phyloP scores from a whole-genome alignment of 2,888 invertebrate genomes.

The Masnerella sp. region DNA sequence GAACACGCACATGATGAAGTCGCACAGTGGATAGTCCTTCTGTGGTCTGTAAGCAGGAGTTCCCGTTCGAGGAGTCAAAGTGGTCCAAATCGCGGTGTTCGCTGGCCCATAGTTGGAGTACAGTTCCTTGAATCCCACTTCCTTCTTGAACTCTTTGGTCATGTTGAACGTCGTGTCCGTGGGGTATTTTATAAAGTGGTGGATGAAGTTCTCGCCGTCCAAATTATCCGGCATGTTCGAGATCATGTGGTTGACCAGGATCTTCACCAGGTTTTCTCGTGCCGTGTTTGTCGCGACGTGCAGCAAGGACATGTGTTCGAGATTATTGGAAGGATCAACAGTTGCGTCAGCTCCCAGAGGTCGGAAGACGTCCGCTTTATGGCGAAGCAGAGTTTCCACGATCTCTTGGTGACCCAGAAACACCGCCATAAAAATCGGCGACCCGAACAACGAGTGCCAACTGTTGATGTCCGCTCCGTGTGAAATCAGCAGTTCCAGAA shows the following conservation, averaged over 20 bases:
- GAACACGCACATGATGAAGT: conserved; percentile 29
- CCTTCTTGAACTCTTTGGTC: conserved; percentile 11
- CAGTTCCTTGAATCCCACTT: conserved; percentile 21
- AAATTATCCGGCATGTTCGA: not conserved
- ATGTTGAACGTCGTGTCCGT: not conserved
- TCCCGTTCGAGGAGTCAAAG: not conserved
- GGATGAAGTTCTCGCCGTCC: conserved; percentile 18
- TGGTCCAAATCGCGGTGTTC: not conserved
- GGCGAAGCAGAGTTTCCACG: not conserved
- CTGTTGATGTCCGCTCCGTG: conserved; percentile 30
- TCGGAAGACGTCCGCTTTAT: conserved; percentile 25
- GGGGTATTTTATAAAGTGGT: conserved; percentile 23
- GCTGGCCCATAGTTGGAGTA: conserved; percentile 23
- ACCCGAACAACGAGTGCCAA: conserved; percentile 30
- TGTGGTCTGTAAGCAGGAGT: not conserved
- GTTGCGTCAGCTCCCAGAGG: conserved; percentile 20
- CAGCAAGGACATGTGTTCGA: conserved; percentile 26
- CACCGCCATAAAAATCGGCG: conserved; percentile 36
- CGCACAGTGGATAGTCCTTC: conserved; percentile 3
- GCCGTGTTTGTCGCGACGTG: conserved; percentile 8
- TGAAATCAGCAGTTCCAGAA: conserved; percentile 2
- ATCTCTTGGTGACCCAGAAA: conserved; percentile 15
- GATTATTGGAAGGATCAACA: conserved; percentile 3
- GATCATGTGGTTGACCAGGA: conserved; percentile 19
- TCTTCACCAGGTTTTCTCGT: conserved; percentile 12